Evolutionary conservation across 1,140 invertebrate genomes (phyloP).

Genomic region (Macrobrachium nipponense): DNA sequence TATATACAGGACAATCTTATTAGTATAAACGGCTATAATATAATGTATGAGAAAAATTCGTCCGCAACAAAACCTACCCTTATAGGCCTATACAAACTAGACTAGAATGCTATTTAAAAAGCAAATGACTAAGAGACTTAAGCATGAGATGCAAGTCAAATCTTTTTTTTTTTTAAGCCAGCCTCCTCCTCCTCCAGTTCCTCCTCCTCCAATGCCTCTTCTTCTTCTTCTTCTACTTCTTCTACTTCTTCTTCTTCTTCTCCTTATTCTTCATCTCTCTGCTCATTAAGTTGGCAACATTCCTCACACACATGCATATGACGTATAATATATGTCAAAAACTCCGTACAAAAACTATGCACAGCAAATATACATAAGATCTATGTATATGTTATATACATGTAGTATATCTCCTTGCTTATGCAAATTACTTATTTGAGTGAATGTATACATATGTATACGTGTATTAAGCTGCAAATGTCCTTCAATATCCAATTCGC

Average conservation of each 20-base stretch:
- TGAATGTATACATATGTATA: background rate
- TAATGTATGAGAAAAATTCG: background rate
- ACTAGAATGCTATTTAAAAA: slow-evolving; percentile 40
- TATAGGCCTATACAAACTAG: slow-evolving; percentile 19
- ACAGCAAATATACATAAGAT: background rate
- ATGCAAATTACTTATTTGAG: background rate
- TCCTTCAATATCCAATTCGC: too few relatives aligned
- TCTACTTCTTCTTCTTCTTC: background rate
- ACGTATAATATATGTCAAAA: too few relatives aligned
- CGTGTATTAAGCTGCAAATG: too few relatives aligned
- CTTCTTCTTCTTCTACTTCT: background rate
- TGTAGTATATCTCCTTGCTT: background rate
- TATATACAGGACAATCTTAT: slow-evolving; percentile 17
- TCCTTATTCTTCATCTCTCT: background rate
- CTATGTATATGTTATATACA: background rate
- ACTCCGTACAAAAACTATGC: too few relatives aligned
- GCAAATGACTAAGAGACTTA: slow-evolving; percentile 11
- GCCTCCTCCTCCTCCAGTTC: background rate
- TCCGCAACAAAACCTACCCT: background rate
- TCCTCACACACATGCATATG: background rate
- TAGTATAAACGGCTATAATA: background rate
- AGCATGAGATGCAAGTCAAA: slow-evolving; percentile 16
- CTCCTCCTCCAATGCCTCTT: background rate
- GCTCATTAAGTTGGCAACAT: background rate
- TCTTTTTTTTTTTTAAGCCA: background rate